These are phyloP conservation scores for Chymomyza fuscimana DNA, from an alignment of 2,888 invertebrate species.

Conservation along the genomic window DNA sequence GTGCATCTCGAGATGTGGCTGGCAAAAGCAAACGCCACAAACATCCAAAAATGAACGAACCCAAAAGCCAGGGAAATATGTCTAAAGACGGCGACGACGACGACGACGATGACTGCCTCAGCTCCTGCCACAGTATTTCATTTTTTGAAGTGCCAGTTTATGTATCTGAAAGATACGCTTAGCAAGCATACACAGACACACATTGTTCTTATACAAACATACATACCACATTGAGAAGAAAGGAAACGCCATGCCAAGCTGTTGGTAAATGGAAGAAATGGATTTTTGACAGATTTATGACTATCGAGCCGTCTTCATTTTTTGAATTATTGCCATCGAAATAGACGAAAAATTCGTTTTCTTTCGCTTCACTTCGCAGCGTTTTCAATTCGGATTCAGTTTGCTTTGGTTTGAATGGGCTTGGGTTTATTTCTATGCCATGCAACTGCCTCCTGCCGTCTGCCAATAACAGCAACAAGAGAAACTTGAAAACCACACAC, in stretches of 20 bases:
- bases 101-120: conserved; percentile 40
- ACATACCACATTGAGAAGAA: conserved; percentile 34
- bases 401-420: conserved; percentile 6
- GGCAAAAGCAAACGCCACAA: conserved; percentile 39
- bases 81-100: conserved; percentile 44
- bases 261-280: conserved; percentile 78
- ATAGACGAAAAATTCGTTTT: conserved; percentile 76
- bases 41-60: conserved; percentile 43
- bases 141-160: conserved; percentile 71
- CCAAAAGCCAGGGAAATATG: conserved; percentile 65
- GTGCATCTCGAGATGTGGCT: conserved; percentile 26
- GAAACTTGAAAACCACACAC: conserved; percentile 25
- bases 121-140: conserved; percentile 59
- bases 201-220: not conserved
- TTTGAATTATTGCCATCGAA: conserved; percentile 80
- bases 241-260: conserved; percentile 69
- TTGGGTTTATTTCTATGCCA: conserved; percentile 20
- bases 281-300: conserved; percentile 80
- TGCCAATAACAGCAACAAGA: conserved; percentile 11
- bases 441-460: conserved; percentile 42
- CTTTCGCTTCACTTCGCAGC: conserved; percentile 41
- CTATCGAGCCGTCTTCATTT: conserved; percentile 79
- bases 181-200: conserved; percentile 51
- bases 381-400: conserved; percentile 20
- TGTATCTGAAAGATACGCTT: conserved; percentile 76